phyloP scores from a whole-genome alignment of 2,797 vertebrate species.

The Zenarchopterus dispar region DNA sequence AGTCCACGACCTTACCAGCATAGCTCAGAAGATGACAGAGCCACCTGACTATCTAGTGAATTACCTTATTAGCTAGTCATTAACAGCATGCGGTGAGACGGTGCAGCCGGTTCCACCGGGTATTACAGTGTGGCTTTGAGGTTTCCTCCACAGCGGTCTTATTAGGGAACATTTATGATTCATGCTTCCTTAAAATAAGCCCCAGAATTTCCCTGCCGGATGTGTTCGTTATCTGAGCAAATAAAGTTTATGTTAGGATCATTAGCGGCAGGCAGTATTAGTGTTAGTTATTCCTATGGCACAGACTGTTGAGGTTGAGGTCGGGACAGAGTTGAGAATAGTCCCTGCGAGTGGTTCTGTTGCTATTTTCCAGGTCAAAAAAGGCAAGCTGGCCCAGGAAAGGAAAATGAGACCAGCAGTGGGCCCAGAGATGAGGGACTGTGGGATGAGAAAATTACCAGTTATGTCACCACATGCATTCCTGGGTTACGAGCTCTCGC shows the following conservation, averaged over 20 bases:
- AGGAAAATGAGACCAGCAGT: conserved; percentile 61
- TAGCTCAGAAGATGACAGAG: conserved; percentile 44
- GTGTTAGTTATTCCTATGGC: conserved; percentile 68
- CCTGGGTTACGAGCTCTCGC: conserved; percentile 76
- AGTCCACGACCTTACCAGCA: conserved; percentile 44
- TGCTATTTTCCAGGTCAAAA: conserved; percentile 69
- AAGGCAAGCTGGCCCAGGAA: conserved; percentile 64
- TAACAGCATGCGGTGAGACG: conserved; percentile 54
- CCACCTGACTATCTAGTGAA: conserved; percentile 34
- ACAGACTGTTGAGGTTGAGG: conserved; percentile 55
- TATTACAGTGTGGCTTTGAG: conserved; percentile 57
- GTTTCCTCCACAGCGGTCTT: conserved; percentile 61
- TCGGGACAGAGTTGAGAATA: conserved; percentile 49
- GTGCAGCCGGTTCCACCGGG: conserved; percentile 24
- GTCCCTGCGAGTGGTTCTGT: conserved; percentile 47
- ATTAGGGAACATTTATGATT: conserved; percentile 69
- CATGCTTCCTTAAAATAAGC: conserved; percentile 66
- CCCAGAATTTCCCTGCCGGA: conserved; percentile 59
- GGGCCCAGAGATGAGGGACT: conserved; percentile 71
- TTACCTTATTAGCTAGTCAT: conserved; percentile 51
- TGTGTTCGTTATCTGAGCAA: conserved; percentile 61
- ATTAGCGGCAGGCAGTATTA: conserved; percentile 70
- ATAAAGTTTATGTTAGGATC: conserved; percentile 63
- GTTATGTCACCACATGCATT: conserved; percentile 81
- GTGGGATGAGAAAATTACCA: conserved; percentile 81